Percentiles rank a stretch among this genome's conserved stretches.
These are phyloP conservation scores for Achatina immaculata DNA, from an alignment of 1,140 invertebrate genomes.

Conservation along the genomic window DNA sequence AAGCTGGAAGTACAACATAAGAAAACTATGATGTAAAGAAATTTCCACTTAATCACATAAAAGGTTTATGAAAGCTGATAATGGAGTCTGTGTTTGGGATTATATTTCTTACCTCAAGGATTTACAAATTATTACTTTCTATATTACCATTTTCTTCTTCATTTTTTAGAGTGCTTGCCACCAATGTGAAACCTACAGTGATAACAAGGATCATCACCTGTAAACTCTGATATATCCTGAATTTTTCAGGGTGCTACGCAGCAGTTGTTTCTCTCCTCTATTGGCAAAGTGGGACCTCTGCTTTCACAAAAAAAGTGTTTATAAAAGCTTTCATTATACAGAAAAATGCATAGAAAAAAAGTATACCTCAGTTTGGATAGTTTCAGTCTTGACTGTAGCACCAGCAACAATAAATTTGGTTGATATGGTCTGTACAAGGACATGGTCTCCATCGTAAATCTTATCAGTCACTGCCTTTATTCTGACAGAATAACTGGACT, in stretches of 20 bases:
- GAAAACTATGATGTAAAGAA: neutral
- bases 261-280: too few relatives aligned
- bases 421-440: constrained; percentile 31
- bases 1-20: constrained; percentile 44
- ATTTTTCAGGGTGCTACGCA: too few relatives aligned
- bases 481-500: constrained; percentile 36
- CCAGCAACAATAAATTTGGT: neutral
- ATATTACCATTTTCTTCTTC: too few relatives aligned
- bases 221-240: too few relatives aligned
- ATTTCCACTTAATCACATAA: too few relatives aligned
- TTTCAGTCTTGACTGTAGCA: neutral
- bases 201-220: too few relatives aligned
- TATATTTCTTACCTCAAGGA: neutral
- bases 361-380: neutral
- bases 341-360: neutral
- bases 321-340: neutral
- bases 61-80: too few relatives aligned
- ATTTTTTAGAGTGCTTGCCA: too few relatives aligned
- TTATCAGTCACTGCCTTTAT: constrained; percentile 50
- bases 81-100: too few relatives aligned
- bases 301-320: neutral
- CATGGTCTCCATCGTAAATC: constrained; percentile 49
- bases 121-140: too few relatives aligned
- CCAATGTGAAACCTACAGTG: too few relatives aligned
- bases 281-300: too few relatives aligned